Conservation (phyloP, 2,113 vertebrate genomes). For the Gavia stellata region DNA sequence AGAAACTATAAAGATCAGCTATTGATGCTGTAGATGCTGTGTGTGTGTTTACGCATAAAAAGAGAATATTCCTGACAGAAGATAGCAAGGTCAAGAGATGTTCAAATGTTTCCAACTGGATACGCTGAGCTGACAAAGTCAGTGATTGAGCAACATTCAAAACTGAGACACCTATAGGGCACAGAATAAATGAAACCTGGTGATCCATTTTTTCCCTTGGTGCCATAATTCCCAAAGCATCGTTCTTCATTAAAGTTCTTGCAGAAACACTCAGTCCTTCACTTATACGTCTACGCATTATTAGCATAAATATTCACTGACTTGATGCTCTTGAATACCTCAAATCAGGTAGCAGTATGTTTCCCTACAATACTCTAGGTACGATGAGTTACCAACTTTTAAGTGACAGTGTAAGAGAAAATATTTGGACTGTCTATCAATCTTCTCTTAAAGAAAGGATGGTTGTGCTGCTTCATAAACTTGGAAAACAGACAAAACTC, state of each 20-base stretch:
- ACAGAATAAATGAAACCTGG: background rate
- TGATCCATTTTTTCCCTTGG: background rate
- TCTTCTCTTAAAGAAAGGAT: background rate
- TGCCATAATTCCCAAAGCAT: background rate
- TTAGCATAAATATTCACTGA: background rate
- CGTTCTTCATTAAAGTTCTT: background rate
- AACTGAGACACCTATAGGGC: background rate
- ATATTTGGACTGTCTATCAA: background rate
- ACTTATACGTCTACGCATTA: background rate
- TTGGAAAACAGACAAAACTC: background rate
- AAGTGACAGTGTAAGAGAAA: background rate
- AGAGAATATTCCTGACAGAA: background rate
- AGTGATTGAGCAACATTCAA: background rate
- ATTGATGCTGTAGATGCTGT: background rate
- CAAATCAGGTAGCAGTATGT: background rate
- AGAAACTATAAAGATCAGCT: background rate
- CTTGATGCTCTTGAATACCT: background rate
- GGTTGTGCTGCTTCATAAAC: background rate
- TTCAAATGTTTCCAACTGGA: background rate
- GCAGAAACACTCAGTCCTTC: background rate
- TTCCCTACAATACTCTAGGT: background rate
- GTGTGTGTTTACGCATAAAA: background rate
- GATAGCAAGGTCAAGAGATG: background rate
- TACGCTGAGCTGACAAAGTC: background rate
- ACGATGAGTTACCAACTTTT: background rate